Conservation (phyloP, 2,113 vertebrate species). For the Platichthys flesus region DNA sequence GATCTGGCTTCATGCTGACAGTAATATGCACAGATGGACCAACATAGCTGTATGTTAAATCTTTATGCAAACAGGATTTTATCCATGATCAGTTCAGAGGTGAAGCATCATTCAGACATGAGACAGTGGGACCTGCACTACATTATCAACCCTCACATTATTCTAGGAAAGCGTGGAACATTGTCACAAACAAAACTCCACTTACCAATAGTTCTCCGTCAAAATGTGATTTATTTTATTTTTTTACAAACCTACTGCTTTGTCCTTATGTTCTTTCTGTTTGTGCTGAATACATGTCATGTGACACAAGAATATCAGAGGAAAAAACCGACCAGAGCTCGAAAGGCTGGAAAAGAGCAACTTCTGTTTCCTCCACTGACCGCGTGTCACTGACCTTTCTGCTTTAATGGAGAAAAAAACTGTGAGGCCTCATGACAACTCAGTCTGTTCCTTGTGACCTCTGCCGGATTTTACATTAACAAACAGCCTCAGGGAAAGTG, state of each 20-base stretch:
- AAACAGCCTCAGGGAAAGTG: not conserved
- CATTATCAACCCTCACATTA: not conserved
- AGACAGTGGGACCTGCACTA: not conserved
- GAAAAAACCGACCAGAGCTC: not conserved
- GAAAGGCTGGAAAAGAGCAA: not conserved
- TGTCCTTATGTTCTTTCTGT: too few species aligned
- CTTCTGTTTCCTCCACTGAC: not conserved
- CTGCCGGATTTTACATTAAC: too few species aligned
- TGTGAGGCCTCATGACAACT: not conserved
- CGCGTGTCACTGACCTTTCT: not conserved
- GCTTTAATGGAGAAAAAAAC: not conserved
- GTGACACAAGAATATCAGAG: not conserved
- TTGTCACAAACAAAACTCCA: too few species aligned
- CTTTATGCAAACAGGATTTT: conserved; percentile 40
- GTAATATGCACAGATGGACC: conserved; percentile 48
- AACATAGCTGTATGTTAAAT: conserved; percentile 37
- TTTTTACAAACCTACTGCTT: not conserved
- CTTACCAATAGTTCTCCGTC: too few species aligned
- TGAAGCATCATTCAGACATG: not conserved
- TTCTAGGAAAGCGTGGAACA: not conserved
- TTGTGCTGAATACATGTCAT: not conserved
- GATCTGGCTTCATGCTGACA: conserved; percentile 29
- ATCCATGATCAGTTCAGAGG: conserved; percentile 4
- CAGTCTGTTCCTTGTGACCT: too few species aligned
- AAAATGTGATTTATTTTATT: too few species aligned